Conservation (phyloP, 2,113 vertebrate genomes). For the Panthera tigris region DNA sequence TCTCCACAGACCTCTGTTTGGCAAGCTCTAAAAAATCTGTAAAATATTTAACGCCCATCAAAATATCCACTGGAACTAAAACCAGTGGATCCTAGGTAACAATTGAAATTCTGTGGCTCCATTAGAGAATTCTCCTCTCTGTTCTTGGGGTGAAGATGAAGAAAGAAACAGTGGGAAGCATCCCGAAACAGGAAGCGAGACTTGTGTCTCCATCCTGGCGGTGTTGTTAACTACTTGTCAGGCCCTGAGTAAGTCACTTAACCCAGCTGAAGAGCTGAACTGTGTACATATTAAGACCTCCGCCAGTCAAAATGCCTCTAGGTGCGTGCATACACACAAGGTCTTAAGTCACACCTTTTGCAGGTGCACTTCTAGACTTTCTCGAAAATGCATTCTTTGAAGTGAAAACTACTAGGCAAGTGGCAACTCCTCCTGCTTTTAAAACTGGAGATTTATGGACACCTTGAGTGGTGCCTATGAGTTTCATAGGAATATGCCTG, state of each 20-base stretch:
- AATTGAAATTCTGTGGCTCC: not conserved
- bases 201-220: not conserved
- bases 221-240: not conserved
- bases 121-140: conserved; percentile 19
- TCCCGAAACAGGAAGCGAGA: not conserved
- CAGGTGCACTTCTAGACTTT: not conserved
- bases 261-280: not conserved
- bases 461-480: conserved; percentile 20
- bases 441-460: not conserved
- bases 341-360: not conserved
- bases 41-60: conserved; percentile 60
- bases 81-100: conserved; percentile 1
- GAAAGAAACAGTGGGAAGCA: conserved; percentile 25
- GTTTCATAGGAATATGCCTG: not conserved
- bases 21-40: conserved; percentile 52
- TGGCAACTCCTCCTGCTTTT: not conserved
- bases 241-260: not conserved
- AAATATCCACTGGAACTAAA: conserved; percentile 48
- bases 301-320: not conserved
- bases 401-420: not conserved
- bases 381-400: not conserved
- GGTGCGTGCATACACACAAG: not conserved
- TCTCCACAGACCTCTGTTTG: conserved; percentile 60
- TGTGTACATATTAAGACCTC: not conserved
- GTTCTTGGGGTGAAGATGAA: not conserved